phyloP scores from a whole-genome alignment of 2,888 invertebrate species.

The Cynaeus angustus region DNA sequence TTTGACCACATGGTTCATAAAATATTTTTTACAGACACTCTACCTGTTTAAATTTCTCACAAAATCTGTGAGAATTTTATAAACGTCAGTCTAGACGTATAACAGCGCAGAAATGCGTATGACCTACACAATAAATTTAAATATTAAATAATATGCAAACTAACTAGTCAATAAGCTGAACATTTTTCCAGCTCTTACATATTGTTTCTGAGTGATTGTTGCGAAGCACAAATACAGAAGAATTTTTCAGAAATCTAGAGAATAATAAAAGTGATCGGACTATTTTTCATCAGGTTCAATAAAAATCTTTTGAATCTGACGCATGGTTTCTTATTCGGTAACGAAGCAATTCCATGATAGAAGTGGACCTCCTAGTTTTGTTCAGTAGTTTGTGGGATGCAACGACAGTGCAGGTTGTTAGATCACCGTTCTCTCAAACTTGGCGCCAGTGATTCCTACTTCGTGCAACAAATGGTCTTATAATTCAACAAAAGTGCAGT shows the following conservation, averaged over 20 bases:
- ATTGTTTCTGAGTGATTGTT: neutral
- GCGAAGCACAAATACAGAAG: no score
- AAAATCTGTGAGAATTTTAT: no score
- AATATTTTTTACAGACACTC: no score
- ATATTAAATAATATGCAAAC: slow-evolving; percentile 14
- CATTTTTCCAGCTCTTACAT: neutral
- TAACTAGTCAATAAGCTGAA: neutral
- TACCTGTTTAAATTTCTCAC: no score
- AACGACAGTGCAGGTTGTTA: slow-evolving; percentile 28
- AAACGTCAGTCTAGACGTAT: slow-evolving; percentile 2
- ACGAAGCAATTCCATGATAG: slow-evolving; percentile 23
- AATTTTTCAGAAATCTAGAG: no score
- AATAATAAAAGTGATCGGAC: neutral
- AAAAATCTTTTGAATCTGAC: neutral
- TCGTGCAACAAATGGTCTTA: slow-evolving; percentile 24
- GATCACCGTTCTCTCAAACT: slow-evolving; percentile 10
- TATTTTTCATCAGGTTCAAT: neutral
- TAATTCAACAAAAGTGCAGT: slow-evolving; percentile 16
- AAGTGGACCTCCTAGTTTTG: slow-evolving; percentile 43
- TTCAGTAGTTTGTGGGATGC: slow-evolving; percentile 39
- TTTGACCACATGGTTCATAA: no score
- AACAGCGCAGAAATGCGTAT: neutral
- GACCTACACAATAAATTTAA: slow-evolving; percentile 25
- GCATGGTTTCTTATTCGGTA: slow-evolving; percentile 17
- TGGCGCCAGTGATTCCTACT: slow-evolving; percentile 18